phyloP scores from a whole-genome alignment of 2,113 vertebrate genomes.

The Campylorhamphus procurvoides region DNA sequence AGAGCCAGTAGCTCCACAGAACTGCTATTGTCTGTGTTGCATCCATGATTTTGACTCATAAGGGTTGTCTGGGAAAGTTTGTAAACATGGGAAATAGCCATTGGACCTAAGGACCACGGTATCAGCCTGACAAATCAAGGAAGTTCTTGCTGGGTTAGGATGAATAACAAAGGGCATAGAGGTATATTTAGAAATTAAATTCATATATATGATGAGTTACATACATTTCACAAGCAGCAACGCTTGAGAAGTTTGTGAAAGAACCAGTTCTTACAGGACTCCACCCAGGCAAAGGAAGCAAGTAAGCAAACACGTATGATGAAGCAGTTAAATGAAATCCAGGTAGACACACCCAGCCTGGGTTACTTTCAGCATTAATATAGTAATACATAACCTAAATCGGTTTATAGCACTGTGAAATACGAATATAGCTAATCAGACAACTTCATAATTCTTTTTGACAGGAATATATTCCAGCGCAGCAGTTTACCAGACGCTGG shows the following conservation, averaged over 20 bases:
- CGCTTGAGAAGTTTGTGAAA: not conserved
- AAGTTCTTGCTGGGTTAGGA: not conserved
- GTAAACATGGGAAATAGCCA: not conserved
- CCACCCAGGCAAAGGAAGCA: not conserved
- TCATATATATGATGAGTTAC: not conserved
- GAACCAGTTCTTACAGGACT: conserved; percentile 33
- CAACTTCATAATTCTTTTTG: not conserved
- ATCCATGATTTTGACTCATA: conserved; percentile 11
- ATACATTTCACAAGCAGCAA: conserved; percentile 4
- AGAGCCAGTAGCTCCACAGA: not conserved
- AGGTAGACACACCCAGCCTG: not conserved
- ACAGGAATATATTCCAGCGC: not conserved
- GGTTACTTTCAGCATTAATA: not conserved
- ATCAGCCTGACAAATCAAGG: conserved; percentile 5
- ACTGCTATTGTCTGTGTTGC: not conserved
- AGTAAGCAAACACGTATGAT: not conserved
- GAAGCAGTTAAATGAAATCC: not conserved
- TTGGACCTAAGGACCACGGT: not conserved
- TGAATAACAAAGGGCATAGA: conserved; percentile 18
- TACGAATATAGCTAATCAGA: not conserved
- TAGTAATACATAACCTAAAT: not conserved
- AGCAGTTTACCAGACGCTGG: not conserved
- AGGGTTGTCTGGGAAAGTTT: conserved; percentile 12
- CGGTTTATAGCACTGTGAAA: not conserved
- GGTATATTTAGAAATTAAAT: conserved; percentile 51